These are phyloP conservation scores for Heloderma charlesbogerti DNA, from an alignment of 2,113 vertebrate species.

Conservation along the genomic window DNA sequence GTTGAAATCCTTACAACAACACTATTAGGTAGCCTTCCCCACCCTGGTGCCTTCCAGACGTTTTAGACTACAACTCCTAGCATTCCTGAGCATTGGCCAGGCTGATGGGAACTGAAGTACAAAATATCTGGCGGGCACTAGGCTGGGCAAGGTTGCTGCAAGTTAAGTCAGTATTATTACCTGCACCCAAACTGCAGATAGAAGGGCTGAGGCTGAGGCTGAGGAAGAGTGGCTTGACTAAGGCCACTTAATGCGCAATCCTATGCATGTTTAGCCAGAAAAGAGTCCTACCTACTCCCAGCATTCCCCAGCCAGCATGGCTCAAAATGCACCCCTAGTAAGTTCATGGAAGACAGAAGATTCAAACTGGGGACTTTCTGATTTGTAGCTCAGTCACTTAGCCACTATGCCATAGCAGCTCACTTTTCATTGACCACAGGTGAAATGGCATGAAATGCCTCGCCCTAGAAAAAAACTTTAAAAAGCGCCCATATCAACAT, in stretches of 20 bases:
- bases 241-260: no score
- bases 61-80: neutral
- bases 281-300: no score
- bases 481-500: no score
- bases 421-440: slow-evolving; percentile 30
- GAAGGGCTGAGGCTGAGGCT: neutral
- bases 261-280: no score
- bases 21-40: neutral
- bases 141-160: no score
- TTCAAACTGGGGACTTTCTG: neutral
- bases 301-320: no score
- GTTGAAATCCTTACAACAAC: neutral
- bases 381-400: neutral
- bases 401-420: neutral
- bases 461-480: neutral
- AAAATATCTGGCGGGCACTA: no score
- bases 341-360: neutral
- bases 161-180: neutral
- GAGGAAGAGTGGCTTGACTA: neutral
- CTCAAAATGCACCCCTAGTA: neutral
- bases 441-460: neutral
- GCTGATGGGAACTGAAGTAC: no score
- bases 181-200: neutral
- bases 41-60: neutral
- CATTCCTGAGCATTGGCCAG: neutral